phyloP scores from a whole-genome alignment of 2,113 vertebrate genomes.

The Salminus brasiliensis region DNA sequence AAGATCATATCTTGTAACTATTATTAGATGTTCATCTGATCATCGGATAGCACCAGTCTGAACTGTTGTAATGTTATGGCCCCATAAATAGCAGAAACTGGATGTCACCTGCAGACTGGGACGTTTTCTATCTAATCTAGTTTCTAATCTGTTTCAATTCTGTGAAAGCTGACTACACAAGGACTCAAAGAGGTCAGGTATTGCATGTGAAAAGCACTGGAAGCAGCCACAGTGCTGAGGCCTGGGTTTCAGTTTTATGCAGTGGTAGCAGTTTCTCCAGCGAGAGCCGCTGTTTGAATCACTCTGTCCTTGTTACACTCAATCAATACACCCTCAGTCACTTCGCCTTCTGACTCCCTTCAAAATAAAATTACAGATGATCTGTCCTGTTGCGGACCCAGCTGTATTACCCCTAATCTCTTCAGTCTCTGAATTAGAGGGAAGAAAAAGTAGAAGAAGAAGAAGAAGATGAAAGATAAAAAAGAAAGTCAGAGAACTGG shows the following conservation, averaged over 20 bases:
- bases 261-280: constrained; percentile 77
- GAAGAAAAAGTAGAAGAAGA: not conserved
- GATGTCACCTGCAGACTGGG: not conserved
- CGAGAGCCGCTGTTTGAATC: constrained; percentile 88
- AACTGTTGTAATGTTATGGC: not conserved
- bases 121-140: not conserved
- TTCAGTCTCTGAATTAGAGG: constrained; percentile 51
- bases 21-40: not conserved
- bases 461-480: not conserved
- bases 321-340: constrained; percentile 99
- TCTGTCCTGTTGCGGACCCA: constrained; percentile 92
- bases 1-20: constrained; percentile 52
- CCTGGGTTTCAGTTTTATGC: constrained; percentile 55
- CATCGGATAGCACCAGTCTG: not conserved
- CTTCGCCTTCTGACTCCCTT: constrained; percentile 95
- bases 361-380: constrained; percentile 97
- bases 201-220: constrained; percentile 38
- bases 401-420: constrained; percentile 89
- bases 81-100: not conserved
- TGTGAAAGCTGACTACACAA: not conserved
- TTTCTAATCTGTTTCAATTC: not conserved
- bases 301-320: constrained; percentile 95
- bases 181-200: not conserved
- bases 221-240: constrained; percentile 63
- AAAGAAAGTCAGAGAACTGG: constrained; percentile 15